A percentile compares a stretch with the other conserved stretches of the same genome.
These are phyloP conservation scores for Lepidostoma basale DNA, from an alignment of 1,140 invertebrate genomes.

Conservation along the genomic window DNA sequence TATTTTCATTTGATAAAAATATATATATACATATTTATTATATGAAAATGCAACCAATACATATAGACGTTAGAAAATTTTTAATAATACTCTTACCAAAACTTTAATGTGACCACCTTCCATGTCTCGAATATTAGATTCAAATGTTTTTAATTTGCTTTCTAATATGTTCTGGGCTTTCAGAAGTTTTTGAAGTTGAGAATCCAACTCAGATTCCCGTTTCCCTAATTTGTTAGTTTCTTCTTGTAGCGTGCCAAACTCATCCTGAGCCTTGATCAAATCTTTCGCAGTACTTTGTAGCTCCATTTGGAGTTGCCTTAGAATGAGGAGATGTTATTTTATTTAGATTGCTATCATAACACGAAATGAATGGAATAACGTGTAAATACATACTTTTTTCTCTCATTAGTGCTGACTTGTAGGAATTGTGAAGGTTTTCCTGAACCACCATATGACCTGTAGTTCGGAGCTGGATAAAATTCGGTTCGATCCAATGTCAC, in stretches of 20 bases:
- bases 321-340: constrained; percentile 7
- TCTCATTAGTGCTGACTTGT: constrained; percentile 68
- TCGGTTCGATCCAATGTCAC: constrained; percentile 67
- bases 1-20: too few species aligned
- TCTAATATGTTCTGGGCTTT: constrained; percentile 33
- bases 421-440: constrained; percentile 60
- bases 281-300: constrained; percentile 43
- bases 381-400: constrained; percentile 57
- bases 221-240: constrained; percentile 1
- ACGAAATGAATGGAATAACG: too few species aligned
- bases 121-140: constrained; percentile 50
- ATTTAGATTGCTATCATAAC: background rate
- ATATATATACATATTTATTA: background rate
- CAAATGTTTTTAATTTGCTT: constrained; percentile 41
- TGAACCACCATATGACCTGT: constrained; percentile 68
- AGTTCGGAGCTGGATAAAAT: constrained; percentile 67
- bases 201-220: constrained; percentile 19
- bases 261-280: constrained; percentile 40
- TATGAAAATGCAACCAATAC: background rate
- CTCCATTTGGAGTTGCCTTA: constrained; percentile 46
- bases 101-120: constrained; percentile 54
- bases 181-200: constrained; percentile 16
- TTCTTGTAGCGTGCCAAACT: constrained; percentile 22
- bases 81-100: constrained; percentile 50
- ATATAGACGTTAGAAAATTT: background rate